These are phyloP conservation scores for Brachyhypopomus gauderio DNA, from an alignment of 2,113 vertebrate genomes.

Conservation along the genomic window DNA sequence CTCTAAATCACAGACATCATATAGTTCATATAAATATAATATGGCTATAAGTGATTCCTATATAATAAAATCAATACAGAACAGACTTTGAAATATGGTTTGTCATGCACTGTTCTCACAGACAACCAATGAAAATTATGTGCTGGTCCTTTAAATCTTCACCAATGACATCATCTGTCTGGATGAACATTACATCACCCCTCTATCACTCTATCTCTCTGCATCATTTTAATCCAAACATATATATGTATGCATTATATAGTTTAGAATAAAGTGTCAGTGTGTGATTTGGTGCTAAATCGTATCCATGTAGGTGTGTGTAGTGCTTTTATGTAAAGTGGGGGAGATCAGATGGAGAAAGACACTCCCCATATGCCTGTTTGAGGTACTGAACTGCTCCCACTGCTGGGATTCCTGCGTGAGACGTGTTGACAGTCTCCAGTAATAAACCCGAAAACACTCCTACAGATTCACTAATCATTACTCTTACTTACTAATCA, in stretches of 20 bases:
- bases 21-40: too few species aligned
- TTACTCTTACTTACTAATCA: too few species aligned
- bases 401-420: not conserved
- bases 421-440: too few species aligned
- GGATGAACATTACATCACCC: constrained; percentile 13
- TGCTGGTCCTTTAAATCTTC: not conserved
- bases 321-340: not conserved
- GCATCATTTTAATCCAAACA: not conserved
- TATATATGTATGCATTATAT: not conserved
- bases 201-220: not conserved
- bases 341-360: not conserved
- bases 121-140: not conserved
- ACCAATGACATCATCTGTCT: constrained; percentile 3
- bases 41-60: too few species aligned
- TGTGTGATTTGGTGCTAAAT: not conserved
- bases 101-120: not conserved
- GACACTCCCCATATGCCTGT: not conserved
- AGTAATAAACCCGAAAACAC: too few species aligned
- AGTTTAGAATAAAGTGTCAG: not conserved
- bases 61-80: not conserved
- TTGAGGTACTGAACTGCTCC: not conserved
- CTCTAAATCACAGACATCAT: too few species aligned
- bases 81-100: not conserved
- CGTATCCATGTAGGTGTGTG: not conserved
- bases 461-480: too few species aligned